phyloP scores from a whole-genome alignment of 1,140 invertebrate genomes.

The Lordiphosa stackelbergi region DNA sequence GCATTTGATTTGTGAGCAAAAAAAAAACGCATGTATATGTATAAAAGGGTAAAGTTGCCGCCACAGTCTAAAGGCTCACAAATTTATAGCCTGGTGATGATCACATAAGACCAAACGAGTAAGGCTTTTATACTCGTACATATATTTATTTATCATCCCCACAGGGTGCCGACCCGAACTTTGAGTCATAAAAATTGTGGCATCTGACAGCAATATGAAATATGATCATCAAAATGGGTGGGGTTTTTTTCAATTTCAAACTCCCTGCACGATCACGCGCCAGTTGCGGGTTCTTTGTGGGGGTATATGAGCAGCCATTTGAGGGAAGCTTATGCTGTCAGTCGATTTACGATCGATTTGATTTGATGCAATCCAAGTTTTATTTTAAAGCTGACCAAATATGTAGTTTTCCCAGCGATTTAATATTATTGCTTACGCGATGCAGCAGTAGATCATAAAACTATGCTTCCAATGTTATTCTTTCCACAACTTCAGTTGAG shows the following conservation, averaged over 20 bases:
- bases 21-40: slow-evolving; percentile 7
- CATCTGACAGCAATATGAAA: slow-evolving; percentile 51
- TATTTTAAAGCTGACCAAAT: too few relatives aligned
- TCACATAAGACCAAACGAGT: slow-evolving; percentile 32
- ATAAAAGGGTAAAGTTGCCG: slow-evolving; percentile 34
- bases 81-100: slow-evolving; percentile 53
- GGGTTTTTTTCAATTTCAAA: slow-evolving; percentile 32
- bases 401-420: too few relatives aligned
- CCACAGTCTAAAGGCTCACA: slow-evolving; percentile 23
- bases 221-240: slow-evolving; percentile 37
- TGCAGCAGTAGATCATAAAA: too few relatives aligned
- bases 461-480: too few relatives aligned
- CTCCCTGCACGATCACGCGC: slow-evolving; percentile 11
- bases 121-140: background rate
- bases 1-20: slow-evolving; percentile 66
- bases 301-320: background rate
- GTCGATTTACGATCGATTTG: too few relatives aligned
- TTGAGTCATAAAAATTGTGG: slow-evolving; percentile 54
- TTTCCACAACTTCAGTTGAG: too few relatives aligned
- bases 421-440: too few relatives aligned
- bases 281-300: background rate
- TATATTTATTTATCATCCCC: slow-evolving; percentile 14
- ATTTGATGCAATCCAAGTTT: too few relatives aligned
- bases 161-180: slow-evolving; percentile 42
- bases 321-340: too few relatives aligned